phyloP scores from a whole-genome alignment of 2,113 vertebrate species.

The Mustela nigripes region DNA sequence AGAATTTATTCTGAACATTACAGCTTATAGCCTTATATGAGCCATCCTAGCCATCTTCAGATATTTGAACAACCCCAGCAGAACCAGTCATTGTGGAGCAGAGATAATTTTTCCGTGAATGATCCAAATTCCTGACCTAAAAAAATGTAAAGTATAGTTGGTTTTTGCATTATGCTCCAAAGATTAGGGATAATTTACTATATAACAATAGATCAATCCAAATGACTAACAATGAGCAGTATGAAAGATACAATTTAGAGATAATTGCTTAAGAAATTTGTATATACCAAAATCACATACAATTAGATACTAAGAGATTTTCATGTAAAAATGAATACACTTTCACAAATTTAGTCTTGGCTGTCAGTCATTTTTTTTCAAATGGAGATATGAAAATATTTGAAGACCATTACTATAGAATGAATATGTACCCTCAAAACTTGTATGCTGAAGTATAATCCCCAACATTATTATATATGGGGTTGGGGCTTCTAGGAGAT shows the following conservation, averaged over 20 bases:
- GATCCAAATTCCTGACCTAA: background rate
- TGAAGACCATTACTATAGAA: background rate
- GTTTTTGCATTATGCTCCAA: background rate
- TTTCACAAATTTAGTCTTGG: background rate
- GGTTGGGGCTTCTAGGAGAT: background rate
- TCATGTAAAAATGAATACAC: background rate
- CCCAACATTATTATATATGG: background rate
- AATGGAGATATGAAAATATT: background rate
- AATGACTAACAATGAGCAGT: background rate
- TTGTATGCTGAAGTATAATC: background rate
- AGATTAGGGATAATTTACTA: background rate
- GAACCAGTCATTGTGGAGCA: background rate
- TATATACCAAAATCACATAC: background rate
- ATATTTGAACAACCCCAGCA: background rate
- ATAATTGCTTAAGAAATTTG: constrained; percentile 16
- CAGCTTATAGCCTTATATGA: background rate
- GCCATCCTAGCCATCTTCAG: background rate
- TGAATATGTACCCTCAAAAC: background rate
- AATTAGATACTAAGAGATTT: background rate
- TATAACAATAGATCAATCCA: background rate
- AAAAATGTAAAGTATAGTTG: background rate
- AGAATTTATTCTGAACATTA: background rate
- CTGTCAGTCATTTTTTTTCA: background rate
- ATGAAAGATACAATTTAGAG: background rate
- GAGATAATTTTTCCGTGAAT: background rate